Evolutionary conservation across 2,888 invertebrate species (phyloP).

Genomic region (Molanna angustata): DNA sequence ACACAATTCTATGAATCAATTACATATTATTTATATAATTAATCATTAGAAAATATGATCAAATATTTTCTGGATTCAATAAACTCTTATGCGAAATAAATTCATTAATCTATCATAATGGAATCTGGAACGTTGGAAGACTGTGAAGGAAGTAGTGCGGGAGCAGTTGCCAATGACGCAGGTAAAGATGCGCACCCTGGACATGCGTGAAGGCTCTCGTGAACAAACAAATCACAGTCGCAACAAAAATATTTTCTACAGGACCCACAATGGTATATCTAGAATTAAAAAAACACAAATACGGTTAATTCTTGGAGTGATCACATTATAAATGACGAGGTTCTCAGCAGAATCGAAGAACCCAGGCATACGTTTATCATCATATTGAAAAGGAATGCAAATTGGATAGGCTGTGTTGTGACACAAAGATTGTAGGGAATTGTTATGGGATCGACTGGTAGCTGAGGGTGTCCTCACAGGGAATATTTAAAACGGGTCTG

Average conservation of each 20-base stretch:
- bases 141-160: background rate
- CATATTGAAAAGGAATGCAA: too few species aligned
- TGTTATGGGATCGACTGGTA: too few species aligned
- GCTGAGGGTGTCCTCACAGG: too few species aligned
- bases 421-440: too few species aligned
- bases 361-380: too few species aligned
- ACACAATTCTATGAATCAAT: too few species aligned
- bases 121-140: slow-evolving; percentile 4
- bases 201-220: slow-evolving; percentile 92
- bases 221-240: slow-evolving; percentile 94
- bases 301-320: background rate
- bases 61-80: background rate
- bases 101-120: slow-evolving; percentile 19
- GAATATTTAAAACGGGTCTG: too few species aligned
- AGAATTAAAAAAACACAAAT: slow-evolving; percentile 42
- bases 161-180: slow-evolving; percentile 7
- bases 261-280: slow-evolving; percentile 78
- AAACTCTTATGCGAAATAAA: background rate
- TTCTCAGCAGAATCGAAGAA: too few species aligned
- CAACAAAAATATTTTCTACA: slow-evolving; percentile 84
- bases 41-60: too few species aligned
- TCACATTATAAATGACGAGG: too few species aligned
- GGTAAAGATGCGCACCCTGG: slow-evolving; percentile 85
- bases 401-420: too few species aligned
- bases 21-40: too few species aligned